phyloP scores from a whole-genome alignment of 2,888 invertebrate species.

The Nasonia oneida region DNA sequence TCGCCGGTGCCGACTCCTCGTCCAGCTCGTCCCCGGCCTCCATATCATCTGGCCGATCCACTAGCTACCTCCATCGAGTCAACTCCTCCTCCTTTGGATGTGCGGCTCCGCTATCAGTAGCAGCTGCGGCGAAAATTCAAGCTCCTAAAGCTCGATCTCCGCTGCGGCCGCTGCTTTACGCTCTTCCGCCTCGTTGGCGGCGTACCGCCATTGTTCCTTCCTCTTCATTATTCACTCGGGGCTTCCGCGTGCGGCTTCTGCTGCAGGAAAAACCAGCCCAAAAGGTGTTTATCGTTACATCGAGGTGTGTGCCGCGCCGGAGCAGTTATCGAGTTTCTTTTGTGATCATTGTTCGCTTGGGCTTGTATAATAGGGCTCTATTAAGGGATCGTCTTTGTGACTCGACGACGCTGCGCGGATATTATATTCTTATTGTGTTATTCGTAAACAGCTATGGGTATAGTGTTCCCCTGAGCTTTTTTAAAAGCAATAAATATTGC shows the following conservation, averaged over 20 bases:
- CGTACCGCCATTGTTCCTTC: conserved; percentile 30
- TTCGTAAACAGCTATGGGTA: too few relatives aligned
- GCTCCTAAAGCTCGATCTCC: conserved; percentile 29
- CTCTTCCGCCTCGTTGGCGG: background rate
- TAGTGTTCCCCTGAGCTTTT: background rate
- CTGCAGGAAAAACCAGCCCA: background rate
- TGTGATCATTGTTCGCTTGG: background rate
- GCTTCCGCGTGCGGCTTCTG: background rate
- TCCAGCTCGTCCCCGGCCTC: conserved; percentile 77
- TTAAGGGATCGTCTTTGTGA: background rate
- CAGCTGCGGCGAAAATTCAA: background rate
- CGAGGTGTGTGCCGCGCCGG: background rate
- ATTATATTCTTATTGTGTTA: too few relatives aligned
- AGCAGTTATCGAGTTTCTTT: background rate
- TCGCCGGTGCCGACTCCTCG: conserved; percentile 73
- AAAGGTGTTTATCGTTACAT: background rate
- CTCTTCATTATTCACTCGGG: conserved; percentile 50
- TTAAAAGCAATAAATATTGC: background rate
- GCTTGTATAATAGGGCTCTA: background rate
- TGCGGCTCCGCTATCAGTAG: background rate
- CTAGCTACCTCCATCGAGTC: conserved; percentile 47
- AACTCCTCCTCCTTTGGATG: conserved; percentile 31
- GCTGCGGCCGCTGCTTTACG: background rate
- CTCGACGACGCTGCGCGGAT: too few relatives aligned
- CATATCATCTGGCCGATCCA: conserved; percentile 74